Conservation (phyloP, 2,797 vertebrate species). For the Anguilla pacifica region DNA sequence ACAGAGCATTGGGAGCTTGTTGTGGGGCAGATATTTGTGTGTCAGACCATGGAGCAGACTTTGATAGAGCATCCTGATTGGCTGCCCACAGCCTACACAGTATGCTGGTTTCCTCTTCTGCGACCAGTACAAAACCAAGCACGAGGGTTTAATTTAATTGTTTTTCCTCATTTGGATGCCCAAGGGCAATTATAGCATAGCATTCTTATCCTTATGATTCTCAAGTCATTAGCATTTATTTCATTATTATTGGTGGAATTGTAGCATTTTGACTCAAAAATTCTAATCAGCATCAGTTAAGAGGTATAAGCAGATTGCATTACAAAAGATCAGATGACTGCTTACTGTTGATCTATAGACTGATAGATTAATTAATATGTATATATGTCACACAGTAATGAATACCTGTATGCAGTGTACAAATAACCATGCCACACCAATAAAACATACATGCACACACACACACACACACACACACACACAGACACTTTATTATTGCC, state of each 20-base stretch:
- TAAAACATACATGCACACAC: slow-evolving; percentile 28
- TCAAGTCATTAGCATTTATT: slow-evolving; percentile 3
- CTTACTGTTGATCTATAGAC: not conserved
- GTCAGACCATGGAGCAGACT: not conserved
- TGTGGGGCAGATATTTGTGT: slow-evolving; percentile 29
- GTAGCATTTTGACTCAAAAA: slow-evolving; percentile 26
- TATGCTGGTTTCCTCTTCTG: not conserved
- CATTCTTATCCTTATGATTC: slow-evolving; percentile 24
- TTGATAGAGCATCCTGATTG: not conserved
- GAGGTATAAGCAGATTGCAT: slow-evolving; percentile 25
- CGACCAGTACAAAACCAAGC: not conserved
- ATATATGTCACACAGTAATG: not conserved
- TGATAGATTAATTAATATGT: slow-evolving; percentile 29
- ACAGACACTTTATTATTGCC: not conserved
- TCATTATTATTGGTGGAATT: slow-evolving; percentile 21
- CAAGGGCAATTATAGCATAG: not conserved
- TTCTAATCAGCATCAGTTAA: slow-evolving; percentile 8
- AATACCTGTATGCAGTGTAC: not conserved
- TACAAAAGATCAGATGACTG: slow-evolving; percentile 2
- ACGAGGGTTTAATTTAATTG: slow-evolving; percentile 25
- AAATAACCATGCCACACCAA: not conserved
- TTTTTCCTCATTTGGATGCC: slow-evolving; percentile 19
- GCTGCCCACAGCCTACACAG: not conserved
- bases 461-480: slow-evolving; percentile 30
- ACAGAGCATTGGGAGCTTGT: slow-evolving; percentile 9